Evolutionary conservation across 2,888 invertebrate species (phyloP), one percentile per base, ranked within the genome.

Genomic region (Creontiades dilutus): DNA sequence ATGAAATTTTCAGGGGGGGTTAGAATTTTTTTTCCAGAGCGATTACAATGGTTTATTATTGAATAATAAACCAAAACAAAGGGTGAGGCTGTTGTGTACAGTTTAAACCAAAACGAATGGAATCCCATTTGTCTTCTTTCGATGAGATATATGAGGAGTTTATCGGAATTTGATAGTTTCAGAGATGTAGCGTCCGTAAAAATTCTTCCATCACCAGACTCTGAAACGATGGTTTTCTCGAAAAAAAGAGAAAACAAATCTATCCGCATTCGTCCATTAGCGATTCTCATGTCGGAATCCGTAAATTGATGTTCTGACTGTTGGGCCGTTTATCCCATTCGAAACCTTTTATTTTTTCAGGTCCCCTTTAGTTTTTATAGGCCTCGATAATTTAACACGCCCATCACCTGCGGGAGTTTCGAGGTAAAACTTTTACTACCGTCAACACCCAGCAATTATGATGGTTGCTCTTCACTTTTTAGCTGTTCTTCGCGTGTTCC

Each of bases 271-370:
- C 16, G n/a, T 61, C 61, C 61, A 61, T 61, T 61, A 61, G 61
- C 61, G 61, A 14, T 52, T 16, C 3, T n/a, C 19, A 0, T 61
- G 14, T n/a, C 61, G 9, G 61, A 61, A 19, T n/a, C 19, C 81
- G 46, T 48, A 48, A 81, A 81, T 81, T 81, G 47, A 48, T 48
- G 14, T 81, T 81, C 19, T 80, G 46, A 12, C 81, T n/a, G 28
- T 28, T 1, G 27, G 7, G 47, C 48, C 46, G 48, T 48, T 81
- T 81, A 81, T 81, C 48, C 81, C 81, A 81, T 81, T 81, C 19
- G 48, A 19, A 81, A 48, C 46, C 81, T 81, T 81, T 48, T 81
- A 81, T 14, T 48, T 81, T 48, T 81, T 81, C 16, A 1, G 19
- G 81, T 0, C 28, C 76, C 76, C 16, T 52, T 61, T 61, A 61